Conservation (phyloP, 2,888 invertebrate species). For the Rhamphomyia laevipes region DNA sequence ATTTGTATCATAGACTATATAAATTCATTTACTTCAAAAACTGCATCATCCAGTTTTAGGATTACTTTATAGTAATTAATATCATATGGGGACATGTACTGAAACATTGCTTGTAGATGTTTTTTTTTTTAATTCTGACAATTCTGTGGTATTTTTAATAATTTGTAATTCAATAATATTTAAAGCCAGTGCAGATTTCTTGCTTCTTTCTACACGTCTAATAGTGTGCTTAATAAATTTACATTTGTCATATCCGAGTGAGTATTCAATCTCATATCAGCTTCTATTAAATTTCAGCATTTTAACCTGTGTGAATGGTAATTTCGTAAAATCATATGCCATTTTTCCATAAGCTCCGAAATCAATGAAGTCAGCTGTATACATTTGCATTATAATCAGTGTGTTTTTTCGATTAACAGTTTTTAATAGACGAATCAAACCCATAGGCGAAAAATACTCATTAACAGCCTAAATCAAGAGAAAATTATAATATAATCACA, state of each 20-base stretch:
- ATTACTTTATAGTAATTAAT: no score
- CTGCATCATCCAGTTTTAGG: conserved; percentile 1
- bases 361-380: conserved; percentile 3
- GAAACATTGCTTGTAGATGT: background rate
- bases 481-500: no score
- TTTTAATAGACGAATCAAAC: conserved; percentile 3
- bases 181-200: background rate
- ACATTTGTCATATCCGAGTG: background rate
- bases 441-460: conserved; percentile 8
- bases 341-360: conserved; percentile 3
- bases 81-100: background rate
- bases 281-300: conserved; percentile 3
- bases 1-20: no score
- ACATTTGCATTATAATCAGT: conserved; percentile 5
- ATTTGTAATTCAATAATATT: background rate
- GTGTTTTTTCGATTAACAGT: conserved; percentile 3
- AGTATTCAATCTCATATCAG: background rate
- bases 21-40: no score
- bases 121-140: background rate
- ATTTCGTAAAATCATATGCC: conserved; percentile 4
- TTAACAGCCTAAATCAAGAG: no score
- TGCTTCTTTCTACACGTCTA: background rate
- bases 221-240: no score
- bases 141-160: background rate
- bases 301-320: conserved; percentile 1